phyloP scores from a whole-genome alignment of 2,888 invertebrate species.

The Drosophila peninsularis region DNA sequence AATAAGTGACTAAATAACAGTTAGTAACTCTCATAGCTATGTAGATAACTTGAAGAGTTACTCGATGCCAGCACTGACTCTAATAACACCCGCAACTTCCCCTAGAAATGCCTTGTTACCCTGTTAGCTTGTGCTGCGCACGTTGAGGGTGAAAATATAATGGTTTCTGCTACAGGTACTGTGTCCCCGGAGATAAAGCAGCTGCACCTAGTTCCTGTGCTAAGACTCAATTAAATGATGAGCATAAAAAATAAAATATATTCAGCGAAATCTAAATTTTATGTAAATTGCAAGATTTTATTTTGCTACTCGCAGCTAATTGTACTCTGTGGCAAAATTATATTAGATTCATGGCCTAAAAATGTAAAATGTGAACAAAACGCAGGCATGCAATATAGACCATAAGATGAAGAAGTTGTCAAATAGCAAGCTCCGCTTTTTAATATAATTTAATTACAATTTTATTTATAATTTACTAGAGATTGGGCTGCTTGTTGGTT shows the following conservation, averaged over 20 bases:
- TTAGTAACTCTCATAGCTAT: no score
- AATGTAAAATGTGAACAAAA: not conserved
- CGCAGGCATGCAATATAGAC: not conserved
- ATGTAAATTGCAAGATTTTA: conserved; percentile 4
- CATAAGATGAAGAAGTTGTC: no score
- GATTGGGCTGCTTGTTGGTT: not conserved
- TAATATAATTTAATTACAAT: not conserved
- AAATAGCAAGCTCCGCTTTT: no score
- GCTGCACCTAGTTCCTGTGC: no score
- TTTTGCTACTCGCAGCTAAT: not conserved
- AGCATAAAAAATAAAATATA: conserved; percentile 3
- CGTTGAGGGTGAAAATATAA: not conserved
- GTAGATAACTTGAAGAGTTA: no score
- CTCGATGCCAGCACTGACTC: not conserved
- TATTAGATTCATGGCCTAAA: no score
- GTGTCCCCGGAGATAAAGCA: not conserved
- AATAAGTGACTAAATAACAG: no score
- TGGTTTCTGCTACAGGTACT: not conserved
- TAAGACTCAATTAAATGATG: not conserved
- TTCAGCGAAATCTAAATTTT: conserved; percentile 3
- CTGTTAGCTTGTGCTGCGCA: not conserved
- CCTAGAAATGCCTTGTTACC: no score
- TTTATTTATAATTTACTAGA: no score
- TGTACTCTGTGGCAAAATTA: not conserved
- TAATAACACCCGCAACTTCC: not conserved